Conservation (phyloP, 1,140 invertebrate species). For the Paracyclopina nana region DNA sequence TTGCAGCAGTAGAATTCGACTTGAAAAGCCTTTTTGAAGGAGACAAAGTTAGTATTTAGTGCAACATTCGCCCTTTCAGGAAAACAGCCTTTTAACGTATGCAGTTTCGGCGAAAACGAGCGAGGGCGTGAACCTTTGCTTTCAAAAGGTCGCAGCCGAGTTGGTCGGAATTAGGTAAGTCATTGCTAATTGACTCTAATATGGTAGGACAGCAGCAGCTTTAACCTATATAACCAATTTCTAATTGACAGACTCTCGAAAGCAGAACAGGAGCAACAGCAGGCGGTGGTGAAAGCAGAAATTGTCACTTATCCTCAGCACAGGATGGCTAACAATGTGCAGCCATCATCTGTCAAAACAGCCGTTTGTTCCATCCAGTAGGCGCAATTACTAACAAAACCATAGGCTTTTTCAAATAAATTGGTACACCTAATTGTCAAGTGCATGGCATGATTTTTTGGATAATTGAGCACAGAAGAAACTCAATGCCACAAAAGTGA, state of each 20-base stretch:
- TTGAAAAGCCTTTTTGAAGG: too few relatives aligned
- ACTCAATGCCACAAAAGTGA: too few relatives aligned
- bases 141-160: constrained; percentile 43
- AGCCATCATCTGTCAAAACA: not conserved
- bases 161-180: constrained; percentile 32
- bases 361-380: not conserved
- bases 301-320: constrained; percentile 29
- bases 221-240: not conserved
- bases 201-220: not conserved
- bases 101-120: constrained; percentile 69
- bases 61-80: too few relatives aligned
- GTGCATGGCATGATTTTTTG: too few relatives aligned
- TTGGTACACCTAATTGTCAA: too few relatives aligned
- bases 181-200: not conserved
- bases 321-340: not conserved
- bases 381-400: too few relatives aligned
- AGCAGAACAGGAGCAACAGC: constrained; percentile 42
- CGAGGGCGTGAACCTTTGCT: constrained; percentile 45
- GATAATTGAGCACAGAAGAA: too few relatives aligned
- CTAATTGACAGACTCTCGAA: constrained; percentile 32
- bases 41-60: too few relatives aligned
- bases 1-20: too few relatives aligned
- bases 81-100: constrained; percentile 47
- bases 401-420: too few relatives aligned
- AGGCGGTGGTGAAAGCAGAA: constrained; percentile 42